Evolutionary conservation across 2,113 vertebrate species (phyloP), one percentile per base, ranked within the genome.

Genomic region (Xenus cinereus): DNA sequence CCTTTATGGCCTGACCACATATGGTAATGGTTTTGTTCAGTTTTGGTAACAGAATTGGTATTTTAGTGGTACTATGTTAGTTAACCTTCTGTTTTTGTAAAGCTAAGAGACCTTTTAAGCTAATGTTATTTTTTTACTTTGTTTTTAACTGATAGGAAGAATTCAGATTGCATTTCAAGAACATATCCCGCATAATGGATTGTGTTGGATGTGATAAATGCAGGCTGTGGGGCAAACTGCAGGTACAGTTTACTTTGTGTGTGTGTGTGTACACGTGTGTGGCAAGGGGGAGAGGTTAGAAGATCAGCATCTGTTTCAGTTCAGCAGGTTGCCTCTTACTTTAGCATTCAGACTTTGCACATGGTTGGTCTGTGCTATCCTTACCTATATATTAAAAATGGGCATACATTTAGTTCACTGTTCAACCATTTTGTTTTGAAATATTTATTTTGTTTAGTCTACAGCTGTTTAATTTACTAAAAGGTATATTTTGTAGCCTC

Each of bases 151-250:
- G 50, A 7, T 84, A 99, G 99, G 99, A 99, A 95, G 99, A 99
- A 89, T 99, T 99, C 96, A 98, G 99, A 21, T 97, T 99, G 43
- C 99, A 99, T 91, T 99, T 99, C 96, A 99, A 99, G 89, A 99
- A 99, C 94, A 99, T 99, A 97, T 99, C 99, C 39, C 98, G 98
- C 74, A 99, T 99, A 97, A 99, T 99, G 99, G 99, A 99, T 97
- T 99, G 99, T 69, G 99, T 99, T 57, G 99, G 99, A 85, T 99
- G 99, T 97, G 99, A 99, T 92, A 99, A 99, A 69, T 99, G 99
- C 97, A 98, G 99, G 9, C 96, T 99, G 28, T 99, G 99, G 99
- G 99, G 99, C 4, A 99, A 99, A 85, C 96, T 99, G 32, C 99
- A 99, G 99, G 99, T 99, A 96, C 35, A 77, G 94, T 23, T 78